phyloP scores from a whole-genome alignment of 2,888 invertebrate species.

The Criorhina ranunculi region DNA sequence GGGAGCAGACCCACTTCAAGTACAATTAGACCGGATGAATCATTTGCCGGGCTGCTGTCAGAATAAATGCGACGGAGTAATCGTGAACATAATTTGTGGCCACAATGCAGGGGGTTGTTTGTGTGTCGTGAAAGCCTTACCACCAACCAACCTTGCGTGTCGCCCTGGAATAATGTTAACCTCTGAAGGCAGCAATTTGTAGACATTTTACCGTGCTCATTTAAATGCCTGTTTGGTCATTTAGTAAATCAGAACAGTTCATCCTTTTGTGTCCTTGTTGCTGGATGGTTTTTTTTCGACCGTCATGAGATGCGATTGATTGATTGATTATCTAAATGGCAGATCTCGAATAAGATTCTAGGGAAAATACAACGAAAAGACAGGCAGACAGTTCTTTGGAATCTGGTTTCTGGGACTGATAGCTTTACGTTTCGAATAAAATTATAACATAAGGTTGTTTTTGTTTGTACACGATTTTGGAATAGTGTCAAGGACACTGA shows the following conservation, averaged over 20 bases:
- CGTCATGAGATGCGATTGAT: not conserved
- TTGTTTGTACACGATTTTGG: slow-evolving; percentile 9
- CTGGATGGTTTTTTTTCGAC: not conserved
- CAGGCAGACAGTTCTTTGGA: not conserved
- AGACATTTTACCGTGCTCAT: slow-evolving; percentile 36
- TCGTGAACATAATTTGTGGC: slow-evolving; percentile 18
- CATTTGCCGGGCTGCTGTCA: slow-evolving; percentile 65
- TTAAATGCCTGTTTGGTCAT: slow-evolving; percentile 53
- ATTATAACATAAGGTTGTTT: slow-evolving; percentile 22
- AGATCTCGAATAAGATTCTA: slow-evolving; percentile 4
- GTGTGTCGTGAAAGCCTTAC: slow-evolving; percentile 13
- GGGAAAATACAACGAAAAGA: no score
- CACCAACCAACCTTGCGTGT: not conserved
- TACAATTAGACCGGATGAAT: slow-evolving; percentile 71
- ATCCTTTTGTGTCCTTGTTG: slow-evolving; percentile 19
- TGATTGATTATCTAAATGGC: not conserved
- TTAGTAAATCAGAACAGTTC: slow-evolving; percentile 19
- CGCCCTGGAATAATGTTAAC: not conserved
- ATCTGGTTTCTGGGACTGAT: not conserved
- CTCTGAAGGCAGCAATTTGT: slow-evolving; percentile 13
- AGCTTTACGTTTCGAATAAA: not conserved
- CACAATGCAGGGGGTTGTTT: slow-evolving; percentile 12
- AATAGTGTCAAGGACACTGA: slow-evolving; percentile 36
- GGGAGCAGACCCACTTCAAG: slow-evolving; percentile 45
- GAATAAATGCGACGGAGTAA: slow-evolving; percentile 60